Evolutionary conservation across 2,113 vertebrate species (phyloP).

Genomic region (Halcyon malimbica): DNA sequence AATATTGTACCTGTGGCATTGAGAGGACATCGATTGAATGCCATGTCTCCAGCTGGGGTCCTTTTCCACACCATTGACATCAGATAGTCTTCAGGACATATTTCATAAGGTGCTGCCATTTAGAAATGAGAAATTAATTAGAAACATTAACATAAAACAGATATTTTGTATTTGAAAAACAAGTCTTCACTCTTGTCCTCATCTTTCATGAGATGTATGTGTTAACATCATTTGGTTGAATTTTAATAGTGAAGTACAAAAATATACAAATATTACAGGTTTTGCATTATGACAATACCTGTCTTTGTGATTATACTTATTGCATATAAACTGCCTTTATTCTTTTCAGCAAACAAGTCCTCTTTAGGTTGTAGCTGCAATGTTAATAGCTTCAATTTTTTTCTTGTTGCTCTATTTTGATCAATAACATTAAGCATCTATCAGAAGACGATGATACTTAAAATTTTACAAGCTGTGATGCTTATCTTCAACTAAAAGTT

Average conservation of each 20-base stretch:
- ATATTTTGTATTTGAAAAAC: not conserved
- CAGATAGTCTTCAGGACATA: slow-evolving; percentile 96
- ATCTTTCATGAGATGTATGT: not conserved
- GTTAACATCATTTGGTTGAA: not conserved
- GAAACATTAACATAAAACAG: not conserved
- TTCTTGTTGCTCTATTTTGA: not conserved
- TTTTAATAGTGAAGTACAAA: not conserved
- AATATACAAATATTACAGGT: too few relatives aligned
- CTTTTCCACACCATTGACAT: slow-evolving; percentile 98
- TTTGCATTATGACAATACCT: not conserved
- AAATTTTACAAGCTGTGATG: not conserved
- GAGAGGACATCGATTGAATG: slow-evolving; percentile 95
- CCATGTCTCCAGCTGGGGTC: slow-evolving; percentile 95
- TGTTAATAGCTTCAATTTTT: not conserved
- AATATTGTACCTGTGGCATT: slow-evolving; percentile 92
- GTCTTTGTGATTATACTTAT: not conserved
- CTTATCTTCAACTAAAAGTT: not conserved
- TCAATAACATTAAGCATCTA: not conserved
- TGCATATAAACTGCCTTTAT: not conserved
- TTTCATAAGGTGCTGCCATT: slow-evolving; percentile 94
- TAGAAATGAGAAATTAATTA: slow-evolving; percentile 52
- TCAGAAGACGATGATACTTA: not conserved
- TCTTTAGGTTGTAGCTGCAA: not conserved
- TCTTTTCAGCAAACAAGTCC: not conserved
- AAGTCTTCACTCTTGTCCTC: not conserved